These are phyloP conservation scores for Glaucopsyche alexis DNA, from an alignment of 2,888 invertebrate genomes.

Conservation along the genomic window DNA sequence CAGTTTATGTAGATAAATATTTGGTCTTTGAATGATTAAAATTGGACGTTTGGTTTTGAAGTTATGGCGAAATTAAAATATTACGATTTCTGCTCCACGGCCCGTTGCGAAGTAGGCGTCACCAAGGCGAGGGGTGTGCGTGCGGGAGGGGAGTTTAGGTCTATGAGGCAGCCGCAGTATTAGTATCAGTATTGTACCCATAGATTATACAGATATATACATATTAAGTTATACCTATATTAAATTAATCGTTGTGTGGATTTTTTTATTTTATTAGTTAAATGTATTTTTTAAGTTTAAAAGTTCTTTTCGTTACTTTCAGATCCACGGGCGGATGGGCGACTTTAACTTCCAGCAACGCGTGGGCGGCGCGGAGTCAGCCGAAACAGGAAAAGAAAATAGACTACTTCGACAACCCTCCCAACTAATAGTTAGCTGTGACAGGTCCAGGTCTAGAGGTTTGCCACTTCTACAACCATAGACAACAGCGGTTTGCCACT, in stretches of 20 bases:
- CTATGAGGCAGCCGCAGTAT: too few relatives aligned
- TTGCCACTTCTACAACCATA: background rate
- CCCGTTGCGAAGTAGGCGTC: too few relatives aligned
- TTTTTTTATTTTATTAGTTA: background rate
- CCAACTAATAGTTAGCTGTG: conserved; percentile 36
- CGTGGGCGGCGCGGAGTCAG: conserved; percentile 66
- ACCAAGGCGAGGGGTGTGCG: too few relatives aligned
- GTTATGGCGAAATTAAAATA: too few relatives aligned
- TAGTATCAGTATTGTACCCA: too few relatives aligned
- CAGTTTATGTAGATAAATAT: too few relatives aligned
- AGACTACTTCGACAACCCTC: conserved; percentile 77
- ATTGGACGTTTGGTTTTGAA: too few relatives aligned
- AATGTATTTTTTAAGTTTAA: background rate
- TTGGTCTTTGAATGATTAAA: too few relatives aligned
- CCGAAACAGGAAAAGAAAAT: conserved; percentile 47
- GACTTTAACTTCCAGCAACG: conserved; percentile 67
- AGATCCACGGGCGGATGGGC: conserved; percentile 66
- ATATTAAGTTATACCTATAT: too few relatives aligned
- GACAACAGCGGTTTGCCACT: background rate
- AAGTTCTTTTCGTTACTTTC: conserved; percentile 30
- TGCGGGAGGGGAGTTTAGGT: too few relatives aligned
- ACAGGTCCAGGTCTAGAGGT: background rate
- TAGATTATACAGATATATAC: too few relatives aligned
- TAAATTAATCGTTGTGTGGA: background rate
- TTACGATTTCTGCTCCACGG: too few relatives aligned